Evolutionary conservation across 2,113 vertebrate genomes (phyloP).

Genomic region (Oenanthe oenanthe): DNA sequence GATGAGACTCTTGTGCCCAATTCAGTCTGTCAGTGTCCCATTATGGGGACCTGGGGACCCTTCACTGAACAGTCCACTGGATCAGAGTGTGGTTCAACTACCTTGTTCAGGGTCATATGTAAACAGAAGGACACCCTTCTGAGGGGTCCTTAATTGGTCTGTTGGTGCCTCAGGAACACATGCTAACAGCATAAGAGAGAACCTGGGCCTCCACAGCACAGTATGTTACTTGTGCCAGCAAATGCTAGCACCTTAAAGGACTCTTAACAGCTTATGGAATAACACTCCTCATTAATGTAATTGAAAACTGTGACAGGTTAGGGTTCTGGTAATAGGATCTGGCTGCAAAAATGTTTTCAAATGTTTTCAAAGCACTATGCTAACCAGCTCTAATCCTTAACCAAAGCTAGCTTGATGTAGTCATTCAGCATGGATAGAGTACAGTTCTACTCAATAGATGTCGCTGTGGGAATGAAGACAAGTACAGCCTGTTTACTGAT

Average conservation of each 20-base stretch:
- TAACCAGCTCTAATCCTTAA: neutral
- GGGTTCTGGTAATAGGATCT: neutral
- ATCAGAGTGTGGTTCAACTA: neutral
- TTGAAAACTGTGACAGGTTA: neutral
- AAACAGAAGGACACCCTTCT: neutral
- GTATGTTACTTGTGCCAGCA: neutral
- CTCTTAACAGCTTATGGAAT: neutral
- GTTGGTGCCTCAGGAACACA: neutral
- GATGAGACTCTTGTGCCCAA: neutral
- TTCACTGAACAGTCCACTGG: neutral
- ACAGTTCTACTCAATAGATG: neutral
- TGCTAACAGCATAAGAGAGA: neutral
- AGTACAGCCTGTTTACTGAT: neutral
- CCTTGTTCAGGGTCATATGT: neutral
- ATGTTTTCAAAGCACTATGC: neutral
- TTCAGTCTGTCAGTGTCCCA: neutral
- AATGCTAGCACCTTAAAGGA: neutral
- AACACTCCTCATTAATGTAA: neutral
- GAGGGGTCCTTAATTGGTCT: neutral
- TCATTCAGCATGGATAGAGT: neutral
- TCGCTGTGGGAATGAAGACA: neutral
- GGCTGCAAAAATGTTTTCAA: neutral
- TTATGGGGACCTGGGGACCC: fast-evolving
- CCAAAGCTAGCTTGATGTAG: neutral
- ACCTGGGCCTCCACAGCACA: neutral